Evolutionary conservation across 2,888 invertebrate species (phyloP).

Genomic region (Drosophila borborema): DNA sequence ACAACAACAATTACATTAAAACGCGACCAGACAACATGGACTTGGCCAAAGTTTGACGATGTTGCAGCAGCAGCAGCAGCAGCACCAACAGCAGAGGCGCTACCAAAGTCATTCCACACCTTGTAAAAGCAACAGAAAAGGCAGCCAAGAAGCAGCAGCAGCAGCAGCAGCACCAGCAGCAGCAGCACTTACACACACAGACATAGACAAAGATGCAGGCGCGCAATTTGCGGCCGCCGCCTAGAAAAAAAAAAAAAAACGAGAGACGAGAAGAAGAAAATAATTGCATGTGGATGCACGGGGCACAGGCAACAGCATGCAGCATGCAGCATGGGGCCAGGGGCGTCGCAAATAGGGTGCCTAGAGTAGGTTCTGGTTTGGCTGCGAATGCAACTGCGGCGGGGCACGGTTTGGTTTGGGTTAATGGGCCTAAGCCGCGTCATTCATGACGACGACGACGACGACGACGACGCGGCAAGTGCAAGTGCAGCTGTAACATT

Average conservation of each 20-base stretch:
- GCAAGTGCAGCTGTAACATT: constrained; percentile 81
- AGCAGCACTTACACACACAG: constrained; percentile 27
- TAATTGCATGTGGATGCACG: constrained; percentile 70
- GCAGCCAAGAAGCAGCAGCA: constrained; percentile 53
- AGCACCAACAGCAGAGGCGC: constrained; percentile 61
- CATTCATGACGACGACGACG: constrained; percentile 73
- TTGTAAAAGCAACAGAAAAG: constrained; percentile 77
- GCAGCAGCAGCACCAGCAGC: constrained; percentile 4
- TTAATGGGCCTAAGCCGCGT: constrained; percentile 62
- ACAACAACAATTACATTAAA: constrained; percentile 82
- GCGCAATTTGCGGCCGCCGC: constrained; percentile 75
- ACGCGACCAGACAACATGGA: constrained; percentile 69
- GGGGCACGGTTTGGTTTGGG: constrained; percentile 8
- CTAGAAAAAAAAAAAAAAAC: constrained; percentile 57
- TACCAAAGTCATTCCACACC: constrained; percentile 82
- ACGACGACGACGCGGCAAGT: constrained; percentile 69
- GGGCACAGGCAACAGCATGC: constrained; percentile 16
- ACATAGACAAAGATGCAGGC: constrained; percentile 48
- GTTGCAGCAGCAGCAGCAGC: constrained; percentile 33
- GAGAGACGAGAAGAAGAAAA: constrained; percentile 10
- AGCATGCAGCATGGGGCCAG: constrained; percentile 17
- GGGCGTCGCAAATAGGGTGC: constrained; percentile 13
- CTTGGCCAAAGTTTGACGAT: constrained; percentile 70
- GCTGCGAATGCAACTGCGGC: not conserved
- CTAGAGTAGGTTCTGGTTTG: constrained; percentile 6